A percentile compares a stretch with the other conserved stretches of the same genome.
phyloP scores from a whole-genome alignment of 1,140 invertebrate species.

The Sycophaga agraensis region DNA sequence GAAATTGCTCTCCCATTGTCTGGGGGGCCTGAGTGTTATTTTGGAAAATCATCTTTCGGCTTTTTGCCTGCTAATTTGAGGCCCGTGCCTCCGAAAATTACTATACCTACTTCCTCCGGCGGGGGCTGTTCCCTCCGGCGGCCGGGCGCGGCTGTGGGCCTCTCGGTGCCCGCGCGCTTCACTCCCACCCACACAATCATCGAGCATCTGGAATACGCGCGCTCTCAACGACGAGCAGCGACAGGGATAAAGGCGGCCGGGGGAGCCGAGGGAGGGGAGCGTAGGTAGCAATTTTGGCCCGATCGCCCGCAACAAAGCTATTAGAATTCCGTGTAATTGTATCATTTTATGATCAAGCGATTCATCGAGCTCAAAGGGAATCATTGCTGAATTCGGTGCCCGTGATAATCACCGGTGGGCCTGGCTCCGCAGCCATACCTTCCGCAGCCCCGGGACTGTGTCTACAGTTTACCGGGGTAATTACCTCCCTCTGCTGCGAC shows the following conservation, averaged over 20 bases:
- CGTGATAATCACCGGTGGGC: conserved; percentile 3
- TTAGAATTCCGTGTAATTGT: conserved; percentile 8
- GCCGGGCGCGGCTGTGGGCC: too few relatives aligned
- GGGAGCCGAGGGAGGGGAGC: too few relatives aligned
- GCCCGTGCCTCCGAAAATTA: conserved; percentile 42
- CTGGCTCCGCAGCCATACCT: too few relatives aligned
- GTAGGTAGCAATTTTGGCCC: too few relatives aligned
- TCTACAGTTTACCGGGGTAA: too few relatives aligned
- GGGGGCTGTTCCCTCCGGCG: conserved; percentile 14
- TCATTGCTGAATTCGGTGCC: background rate
- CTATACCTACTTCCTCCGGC: conserved; percentile 44
- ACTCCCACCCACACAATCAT: too few relatives aligned
- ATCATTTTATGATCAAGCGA: background rate
- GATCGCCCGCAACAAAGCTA: conserved; percentile 9
- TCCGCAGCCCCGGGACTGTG: too few relatives aligned
- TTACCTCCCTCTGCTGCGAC: too few relatives aligned
- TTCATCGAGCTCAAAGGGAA: background rate
- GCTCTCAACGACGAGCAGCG: too few relatives aligned
- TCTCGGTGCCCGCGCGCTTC: conserved; percentile 1
- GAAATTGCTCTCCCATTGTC: conserved; percentile 46
- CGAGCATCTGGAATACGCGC: too few relatives aligned
- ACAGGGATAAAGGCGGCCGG: too few relatives aligned
- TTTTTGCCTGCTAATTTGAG: conserved; percentile 52
- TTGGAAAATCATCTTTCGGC: conserved; percentile 53
- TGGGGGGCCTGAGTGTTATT: conserved; percentile 40